Conservation (phyloP, 1,140 invertebrate species). For the Lepeophtheirus salmonis region DNA sequence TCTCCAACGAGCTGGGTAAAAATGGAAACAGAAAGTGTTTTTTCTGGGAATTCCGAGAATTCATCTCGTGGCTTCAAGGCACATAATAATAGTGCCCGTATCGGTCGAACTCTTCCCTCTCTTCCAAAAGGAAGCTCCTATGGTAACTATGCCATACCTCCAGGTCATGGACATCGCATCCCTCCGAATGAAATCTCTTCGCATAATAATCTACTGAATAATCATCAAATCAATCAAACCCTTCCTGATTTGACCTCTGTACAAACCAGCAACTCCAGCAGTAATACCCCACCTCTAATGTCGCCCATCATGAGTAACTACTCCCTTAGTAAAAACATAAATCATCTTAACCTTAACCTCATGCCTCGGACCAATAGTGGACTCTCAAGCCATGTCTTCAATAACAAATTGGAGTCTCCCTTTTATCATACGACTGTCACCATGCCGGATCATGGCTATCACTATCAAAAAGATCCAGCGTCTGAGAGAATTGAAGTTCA, state of each 20-base stretch:
- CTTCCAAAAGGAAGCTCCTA: neutral
- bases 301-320: neutral
- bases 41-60: conserved; percentile 8
- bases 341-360: neutral
- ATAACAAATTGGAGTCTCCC: neutral
- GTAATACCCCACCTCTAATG: neutral
- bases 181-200: neutral
- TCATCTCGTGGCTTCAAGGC: neutral
- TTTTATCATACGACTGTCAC: neutral
- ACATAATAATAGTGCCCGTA: too few species aligned
- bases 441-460: conserved; percentile 25
- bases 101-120: neutral
- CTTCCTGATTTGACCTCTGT: neutral
- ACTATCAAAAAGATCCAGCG: conserved; percentile 45
- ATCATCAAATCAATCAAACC: neutral
- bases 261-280: too few species aligned
- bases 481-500: conserved; percentile 49
- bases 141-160: neutral
- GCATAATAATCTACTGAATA: neutral
- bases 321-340: conserved; percentile 1
- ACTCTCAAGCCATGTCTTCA: neutral
- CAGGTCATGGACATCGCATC: neutral
- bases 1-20: conserved; percentile 14
- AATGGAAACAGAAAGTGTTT: conserved; percentile 14
- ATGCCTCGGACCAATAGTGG: neutral